These are phyloP conservation scores for Chascanopsetta lugubris DNA, from an alignment of 2,113 vertebrate species.

Conservation along the genomic window DNA sequence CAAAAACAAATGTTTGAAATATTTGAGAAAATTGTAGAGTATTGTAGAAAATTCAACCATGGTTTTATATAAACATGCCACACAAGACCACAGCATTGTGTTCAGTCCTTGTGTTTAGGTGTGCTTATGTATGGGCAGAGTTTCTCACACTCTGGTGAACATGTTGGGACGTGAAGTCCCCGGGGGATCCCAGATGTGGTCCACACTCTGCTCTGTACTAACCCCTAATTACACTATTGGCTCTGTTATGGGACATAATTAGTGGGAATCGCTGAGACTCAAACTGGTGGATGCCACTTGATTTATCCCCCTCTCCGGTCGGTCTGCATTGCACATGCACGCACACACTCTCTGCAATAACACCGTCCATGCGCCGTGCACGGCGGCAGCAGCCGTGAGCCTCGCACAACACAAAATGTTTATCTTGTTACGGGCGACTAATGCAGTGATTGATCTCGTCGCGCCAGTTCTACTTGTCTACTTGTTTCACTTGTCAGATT, in stretches of 20 bases:
- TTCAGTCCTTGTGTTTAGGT: too few species aligned
- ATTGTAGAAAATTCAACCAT: too few species aligned
- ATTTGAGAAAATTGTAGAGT: too few species aligned
- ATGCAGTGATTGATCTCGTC: not conserved
- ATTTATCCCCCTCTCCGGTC: slow-evolving; percentile 64
- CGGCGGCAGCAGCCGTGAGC: not conserved
- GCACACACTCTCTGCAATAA: slow-evolving; percentile 24
- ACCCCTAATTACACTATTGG: slow-evolving; percentile 80
- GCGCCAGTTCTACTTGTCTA: not conserved
- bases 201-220: slow-evolving; percentile 67
- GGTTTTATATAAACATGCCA: too few species aligned
- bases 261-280: slow-evolving; percentile 67
- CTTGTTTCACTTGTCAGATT: not conserved
- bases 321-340: slow-evolving; percentile 19
- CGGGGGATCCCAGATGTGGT: slow-evolving; percentile 78
- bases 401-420: slow-evolving; percentile 1
- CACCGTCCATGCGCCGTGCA: slow-evolving; percentile 9
- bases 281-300: slow-evolving; percentile 58
- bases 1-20: not conserved
- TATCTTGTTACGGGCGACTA: slow-evolving; percentile 11
- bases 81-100: too few species aligned
- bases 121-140: slow-evolving; percentile 48
- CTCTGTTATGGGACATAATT: slow-evolving; percentile 74
- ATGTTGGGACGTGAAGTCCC: slow-evolving; percentile 73
- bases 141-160: slow-evolving; percentile 80